A percentile compares a stretch with the other conserved stretches of the same genome.
These are phyloP conservation scores for Crossaster papposus DNA, from an alignment of 53 echinoderm and acorn worm species.

Conservation along the genomic window DNA sequence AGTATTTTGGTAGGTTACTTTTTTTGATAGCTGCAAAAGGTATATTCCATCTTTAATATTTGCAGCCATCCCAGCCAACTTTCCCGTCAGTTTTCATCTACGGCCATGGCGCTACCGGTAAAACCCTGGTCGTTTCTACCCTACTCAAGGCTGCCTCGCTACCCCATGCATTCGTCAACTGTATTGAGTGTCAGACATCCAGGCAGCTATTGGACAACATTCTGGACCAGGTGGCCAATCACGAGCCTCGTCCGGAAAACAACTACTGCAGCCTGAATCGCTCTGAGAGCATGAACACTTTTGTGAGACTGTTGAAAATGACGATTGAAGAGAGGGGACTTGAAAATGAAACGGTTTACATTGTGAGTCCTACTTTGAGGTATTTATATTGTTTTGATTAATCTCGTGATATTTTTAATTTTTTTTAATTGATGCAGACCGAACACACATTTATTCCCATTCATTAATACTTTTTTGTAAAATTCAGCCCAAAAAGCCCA, in stretches of 20 bases:
- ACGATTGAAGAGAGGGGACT: constrained; percentile 65
- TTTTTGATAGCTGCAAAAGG: too few species aligned
- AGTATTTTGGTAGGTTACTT: too few species aligned
- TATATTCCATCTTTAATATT: not conserved
- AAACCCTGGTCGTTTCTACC: constrained; percentile 67
- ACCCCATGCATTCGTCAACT: constrained; percentile 81
- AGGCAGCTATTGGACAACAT: constrained; percentile 82
- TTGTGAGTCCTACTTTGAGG: constrained; percentile 69
- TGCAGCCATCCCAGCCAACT: constrained; percentile 71
- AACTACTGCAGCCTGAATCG: constrained; percentile 75
- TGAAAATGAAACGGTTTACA: constrained; percentile 80
- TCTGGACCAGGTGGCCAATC: constrained; percentile 80
- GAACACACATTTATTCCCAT: too few species aligned
- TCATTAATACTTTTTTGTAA: too few species aligned
- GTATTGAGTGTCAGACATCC: constrained; percentile 87
- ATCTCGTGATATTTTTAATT: too few species aligned
- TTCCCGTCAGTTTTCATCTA: constrained; percentile 81
- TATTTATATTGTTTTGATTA: too few species aligned
- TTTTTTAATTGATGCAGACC: too few species aligned
- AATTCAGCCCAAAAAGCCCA: too few species aligned
- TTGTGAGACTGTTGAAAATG: constrained; percentile 78
- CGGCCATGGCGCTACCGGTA: constrained; percentile 90
- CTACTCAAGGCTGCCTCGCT: constrained; percentile 50
- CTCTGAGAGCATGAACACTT: constrained; percentile 88
- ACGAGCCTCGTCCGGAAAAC: constrained; percentile 71